These are phyloP conservation scores for Rhorus exstirpatorius DNA, from an alignment of 2,888 invertebrate species.

Conservation along the genomic window DNA sequence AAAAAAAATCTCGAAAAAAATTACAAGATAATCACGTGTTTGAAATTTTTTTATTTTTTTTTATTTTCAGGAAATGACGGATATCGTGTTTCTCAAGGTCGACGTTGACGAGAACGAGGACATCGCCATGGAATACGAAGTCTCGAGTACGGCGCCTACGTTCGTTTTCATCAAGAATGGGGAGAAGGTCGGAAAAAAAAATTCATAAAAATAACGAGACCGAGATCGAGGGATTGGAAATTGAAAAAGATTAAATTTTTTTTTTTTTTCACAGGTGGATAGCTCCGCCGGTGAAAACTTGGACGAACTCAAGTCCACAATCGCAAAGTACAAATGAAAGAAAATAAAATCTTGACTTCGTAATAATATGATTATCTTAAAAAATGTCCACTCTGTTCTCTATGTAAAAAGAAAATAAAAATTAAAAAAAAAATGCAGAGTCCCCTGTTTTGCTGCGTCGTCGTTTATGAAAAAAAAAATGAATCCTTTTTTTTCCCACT, in stretches of 20 bases:
- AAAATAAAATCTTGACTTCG: conserved; percentile 48
- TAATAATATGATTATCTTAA: conserved; percentile 54
- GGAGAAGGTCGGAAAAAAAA: conserved; percentile 85
- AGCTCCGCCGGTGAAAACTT: conserved; percentile 93
- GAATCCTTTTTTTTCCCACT: too few species aligned
- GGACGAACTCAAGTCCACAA: conserved; percentile 89
- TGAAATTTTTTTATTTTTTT: background rate
- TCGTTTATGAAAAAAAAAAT: too few species aligned
- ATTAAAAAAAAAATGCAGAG: too few species aligned
- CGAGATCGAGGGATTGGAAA: too few species aligned
- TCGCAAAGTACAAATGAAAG: conserved; percentile 88
- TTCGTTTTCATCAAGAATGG: conserved; percentile 94
- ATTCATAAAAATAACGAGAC: too few species aligned
- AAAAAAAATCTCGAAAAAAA: background rate
- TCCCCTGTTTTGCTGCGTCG: too few species aligned
- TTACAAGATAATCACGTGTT: background rate
- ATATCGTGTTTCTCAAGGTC: conserved; percentile 88
- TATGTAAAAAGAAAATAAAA: conserved; percentile 13
- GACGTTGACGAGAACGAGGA: conserved; percentile 96
- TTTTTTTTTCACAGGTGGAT: conserved; percentile 87
- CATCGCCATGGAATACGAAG: conserved; percentile 91
- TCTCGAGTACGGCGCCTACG: conserved; percentile 96
- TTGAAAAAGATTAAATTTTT: background rate
- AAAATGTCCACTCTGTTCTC: conserved; percentile 14
- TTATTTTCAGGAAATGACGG: conserved; percentile 85